Evolutionary conservation across 2,888 invertebrate genomes (phyloP), one percentile per base, ranked within the genome.

Genomic region (Agrochola macilenta): DNA sequence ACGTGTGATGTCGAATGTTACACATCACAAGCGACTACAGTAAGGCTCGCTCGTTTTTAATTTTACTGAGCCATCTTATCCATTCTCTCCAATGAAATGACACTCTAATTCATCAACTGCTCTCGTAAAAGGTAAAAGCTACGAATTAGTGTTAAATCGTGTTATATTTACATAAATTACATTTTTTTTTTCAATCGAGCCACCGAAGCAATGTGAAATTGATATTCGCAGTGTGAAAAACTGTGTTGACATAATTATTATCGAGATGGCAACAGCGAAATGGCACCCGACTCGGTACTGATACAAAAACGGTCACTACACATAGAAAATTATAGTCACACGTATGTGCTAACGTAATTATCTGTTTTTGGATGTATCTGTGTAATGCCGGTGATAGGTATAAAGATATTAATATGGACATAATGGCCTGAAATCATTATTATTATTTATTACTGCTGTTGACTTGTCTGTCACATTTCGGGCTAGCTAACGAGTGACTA

Each of bases 221-320:
- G 1, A 65, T 58, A 69, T 49, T 74, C 30, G 14, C 14, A 52
- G 71, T 79, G 75, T 68, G 54, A 75, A 75, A 75, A 75, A 60
- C 17, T 2, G 14, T 83, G 20, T 84, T 78, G 75, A 68, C 72
- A 69, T 60, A 30, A 52, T 75, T 26, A 43, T 23, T 75, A 78
- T 68, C 75, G 64, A 83, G 82, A 81, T 91, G 84, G 91, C 89
- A 92, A 91, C 89, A 91, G 90, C 90, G 89, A 93, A 93, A 93
- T 91, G 90, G 74, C 73, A 85, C 68, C 88, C 75, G 77, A 81
- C 82, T 79, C 77, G 88, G 86, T 93, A 93, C 92, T 91, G 82
- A 88, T 74, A 88, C 89, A 65, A 72, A 92, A 91, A 92, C 88
- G 81, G 83, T 76, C 79, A 90, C 75, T 75, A 89, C 83, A 89